Percentiles rank a stretch among this genome's conserved stretches.
Evolutionary conservation across 2,113 vertebrate genomes (phyloP).

Genomic region (Centropus bengalensis): DNA sequence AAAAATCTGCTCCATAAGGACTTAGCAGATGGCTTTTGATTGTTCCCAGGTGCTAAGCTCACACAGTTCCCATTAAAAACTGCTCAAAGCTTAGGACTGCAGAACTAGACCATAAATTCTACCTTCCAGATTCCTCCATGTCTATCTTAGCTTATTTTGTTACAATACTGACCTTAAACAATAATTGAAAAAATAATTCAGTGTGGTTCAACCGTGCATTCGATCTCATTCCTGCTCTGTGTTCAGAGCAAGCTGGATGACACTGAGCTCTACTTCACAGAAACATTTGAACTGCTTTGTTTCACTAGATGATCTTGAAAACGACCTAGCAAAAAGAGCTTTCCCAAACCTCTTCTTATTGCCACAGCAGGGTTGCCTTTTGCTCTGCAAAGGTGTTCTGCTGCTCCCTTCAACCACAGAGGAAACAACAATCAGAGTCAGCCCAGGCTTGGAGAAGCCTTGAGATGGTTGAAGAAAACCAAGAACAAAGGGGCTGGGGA

Average conservation of each 20-base stretch:
- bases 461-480: neutral
- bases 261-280: neutral
- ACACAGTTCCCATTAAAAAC: neutral
- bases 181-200: conserved; percentile 36
- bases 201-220: neutral
- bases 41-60: conserved; percentile 7
- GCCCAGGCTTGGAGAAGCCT: neutral
- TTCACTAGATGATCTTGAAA: neutral
- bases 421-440: neutral
- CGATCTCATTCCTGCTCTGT: neutral
- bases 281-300: neutral
- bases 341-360: neutral
- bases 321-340: neutral
- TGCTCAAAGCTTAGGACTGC: neutral
- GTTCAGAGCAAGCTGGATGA: neutral
- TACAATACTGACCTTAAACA: conserved; percentile 31
- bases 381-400: neutral
- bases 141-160: neutral
- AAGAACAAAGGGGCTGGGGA: neutral
- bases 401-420: neutral
- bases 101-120: neutral
- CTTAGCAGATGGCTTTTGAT: conserved; percentile 5
- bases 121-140: neutral
- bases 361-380: neutral
- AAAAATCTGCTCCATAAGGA: neutral